Base-by-base conservation (phyloP, 2,888 invertebrate genomes). In the Trichacis sp. region DNA sequence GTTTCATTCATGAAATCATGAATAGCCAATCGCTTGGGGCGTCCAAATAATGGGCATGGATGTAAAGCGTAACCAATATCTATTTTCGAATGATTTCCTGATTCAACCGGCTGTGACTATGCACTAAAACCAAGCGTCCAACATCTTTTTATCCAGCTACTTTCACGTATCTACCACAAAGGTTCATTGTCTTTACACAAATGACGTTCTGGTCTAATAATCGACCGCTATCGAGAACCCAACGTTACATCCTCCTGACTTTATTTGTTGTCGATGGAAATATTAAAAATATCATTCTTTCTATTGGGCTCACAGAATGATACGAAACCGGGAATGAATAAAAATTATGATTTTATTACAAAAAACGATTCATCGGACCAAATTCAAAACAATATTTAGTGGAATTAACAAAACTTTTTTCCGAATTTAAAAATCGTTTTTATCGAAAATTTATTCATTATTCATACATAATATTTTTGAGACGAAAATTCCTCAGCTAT, bases 171-270 rank as follows among this genome's bases (percentile, higher is more conserved):
- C 48, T 49, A 46, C 50, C 62, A 54, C 46, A 52, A 49, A 56
- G 51, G 54, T 58, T 58, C 60, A 66, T 68, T 70, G 70, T 70
- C 66, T 64, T 38, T 45, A 1, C 20, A 40, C 64, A 55, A 56
- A 55, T 55, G 55, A 52, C 61, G 71, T 71, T 69, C 63, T 65
- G 67, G 71, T 69, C 71, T 69, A 68, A 69, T 71, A 71, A 69
- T 57, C 68, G 65, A 69, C 65, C 45, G 20, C 49, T 15, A 36
- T 11, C 38, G 52, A 29, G 33, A 51, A 56, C 53, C 43, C 47
- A 29, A 49, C 38, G 57, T 24, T 53, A 55, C n/a, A 38, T 20
- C 45, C 36, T 15, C 17, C 11, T 12, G 9, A 18, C 42, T 12
- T 11, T 40, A 56, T 12, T 33, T 29, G 40, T n/a, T n/a, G n/a